These are phyloP conservation scores for Dicentrarchus labrax DNA, from an alignment of 2,113 vertebrate genomes.

Conservation along the genomic window DNA sequence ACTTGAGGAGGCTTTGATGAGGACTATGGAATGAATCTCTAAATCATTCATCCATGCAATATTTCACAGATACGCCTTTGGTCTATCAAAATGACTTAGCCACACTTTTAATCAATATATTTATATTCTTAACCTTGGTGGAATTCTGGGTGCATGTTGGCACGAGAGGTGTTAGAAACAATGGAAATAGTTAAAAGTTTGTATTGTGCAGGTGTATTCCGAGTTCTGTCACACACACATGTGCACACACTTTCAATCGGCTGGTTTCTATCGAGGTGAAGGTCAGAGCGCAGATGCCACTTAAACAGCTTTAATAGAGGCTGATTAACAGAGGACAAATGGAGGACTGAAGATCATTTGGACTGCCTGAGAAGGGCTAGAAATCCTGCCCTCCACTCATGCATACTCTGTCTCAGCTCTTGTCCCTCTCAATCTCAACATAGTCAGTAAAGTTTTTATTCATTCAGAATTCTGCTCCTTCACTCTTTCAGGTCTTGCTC, in stretches of 20 bases:
- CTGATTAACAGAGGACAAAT: slow-evolving; percentile 47
- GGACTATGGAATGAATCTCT: slow-evolving; percentile 55
- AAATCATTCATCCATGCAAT: slow-evolving; percentile 51
- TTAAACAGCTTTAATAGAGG: slow-evolving; percentile 50
- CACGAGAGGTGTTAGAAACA: slow-evolving; percentile 54
- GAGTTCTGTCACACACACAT: slow-evolving; percentile 23
- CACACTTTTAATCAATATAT: slow-evolving; percentile 35
- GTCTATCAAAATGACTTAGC: slow-evolving; percentile 53
- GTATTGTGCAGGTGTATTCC: slow-evolving; percentile 17
- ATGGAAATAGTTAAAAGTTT: slow-evolving; percentile 46
- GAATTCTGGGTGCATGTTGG: slow-evolving; percentile 6
- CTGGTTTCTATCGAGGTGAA: slow-evolving; percentile 62
- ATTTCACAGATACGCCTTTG: slow-evolving; percentile 56
- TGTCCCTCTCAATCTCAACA: background rate
- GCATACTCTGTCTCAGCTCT: slow-evolving; percentile 10
- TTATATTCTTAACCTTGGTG: slow-evolving; percentile 53
- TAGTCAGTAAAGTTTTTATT: background rate
- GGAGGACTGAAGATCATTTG: slow-evolving; percentile 57
- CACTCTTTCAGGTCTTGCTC: slow-evolving; percentile 29
- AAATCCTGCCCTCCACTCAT: slow-evolving; percentile 44
- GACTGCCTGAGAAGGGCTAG: slow-evolving; percentile 2
- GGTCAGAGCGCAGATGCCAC: slow-evolving; percentile 62
- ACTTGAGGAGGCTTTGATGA: slow-evolving; percentile 76
- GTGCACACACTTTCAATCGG: slow-evolving; percentile 25
- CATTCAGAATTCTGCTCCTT: background rate